Base-by-base conservation (phyloP, 2,797 vertebrate genomes). In the Melanotaenia maccullochi region DNA sequence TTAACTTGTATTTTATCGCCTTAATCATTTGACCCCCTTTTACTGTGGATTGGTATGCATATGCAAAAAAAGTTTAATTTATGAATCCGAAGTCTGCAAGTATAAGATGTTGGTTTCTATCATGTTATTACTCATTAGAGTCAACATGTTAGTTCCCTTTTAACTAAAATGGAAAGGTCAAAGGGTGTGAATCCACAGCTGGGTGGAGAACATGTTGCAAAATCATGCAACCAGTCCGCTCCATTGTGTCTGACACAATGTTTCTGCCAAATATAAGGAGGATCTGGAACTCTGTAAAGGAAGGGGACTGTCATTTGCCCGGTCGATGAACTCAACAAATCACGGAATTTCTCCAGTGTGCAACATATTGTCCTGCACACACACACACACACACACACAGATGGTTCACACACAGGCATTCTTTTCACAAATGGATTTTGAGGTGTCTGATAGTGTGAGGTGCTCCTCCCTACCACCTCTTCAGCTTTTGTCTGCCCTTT, bases 401-500 rank as follows among this genome's bases (percentile, higher is more conserved):
- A 61, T 36, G 20, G 7, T 13, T 11, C 59, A 38, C 20, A 49
- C 57, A 44, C 54, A 24, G 40, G 40, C 44, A 71, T 47, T 42
- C 62, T 59, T 66, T 54, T 58, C 28, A 18, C 51, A 38, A 40
- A 33, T 24, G 16, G 54, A 54, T 62, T 67, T 25, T 71, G 3
- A 65, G 42, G 25, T 62, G 20, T 42, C 24, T 60, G 58, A 55
- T 24, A 22, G 18, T 36, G 32, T 25, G 35, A 69, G 52, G 32
- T 0, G 0, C 58, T 0, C 24, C 59, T 52, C 55, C 65, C 65
- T 8, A 2, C 13, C 28, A 60, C 64, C 54, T 62, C 44, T 35
- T 71, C 80, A 81, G 79, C 71, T 87, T 72, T 65, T 63, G 9
- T 22, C 35, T 75, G 68, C 5, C 65, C 81, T 83, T 71, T 87